Evolutionary conservation across 2,888 invertebrate species (phyloP), one percentile per base, ranked within the genome.

Genomic region (Pinctada fucata): DNA sequence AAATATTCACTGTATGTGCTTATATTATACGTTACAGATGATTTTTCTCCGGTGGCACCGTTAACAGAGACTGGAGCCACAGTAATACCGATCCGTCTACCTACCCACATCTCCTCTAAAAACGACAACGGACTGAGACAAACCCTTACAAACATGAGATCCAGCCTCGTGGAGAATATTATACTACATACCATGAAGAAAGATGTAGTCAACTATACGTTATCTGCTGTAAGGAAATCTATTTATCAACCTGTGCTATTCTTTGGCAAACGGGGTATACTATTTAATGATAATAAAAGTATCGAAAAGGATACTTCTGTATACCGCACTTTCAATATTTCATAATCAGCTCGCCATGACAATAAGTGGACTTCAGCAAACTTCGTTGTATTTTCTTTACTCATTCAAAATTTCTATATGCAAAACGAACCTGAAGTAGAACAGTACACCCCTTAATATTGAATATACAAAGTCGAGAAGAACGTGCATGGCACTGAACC

Each of bases 141-240:
- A 50, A 89, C 86, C 3, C 81, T 90, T 69, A 88, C 86, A 5
- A 86, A 86, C n/a, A 82, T 90, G 48, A 76, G 90, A 4, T 83
- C 84, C 68, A 87, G 88, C 3, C 87, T 87, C 80, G 86, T 85
- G 80, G 80, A 86, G 47, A 87, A 85, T 51, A 87, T 89, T 69
- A 87, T 90, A 58, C 83, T 90, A 1, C 90, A 90, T 74, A 88
- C 90, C n/a, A 88, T 87, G 82, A 84, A 87, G 16, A 83, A 86
- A 16, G 85, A 86, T 67, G 87, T 88, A 4, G 87, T 90, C 10
- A 83, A 85, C 68, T 81, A 82, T n/a, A 88, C 89, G 16, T 83
- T 90, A 10, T 67, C 75, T 66, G 88, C 88, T 63, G 90, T 90
- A 84, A 77, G 83, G 79, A 45, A 58, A 58, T 6, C 13, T 10